Evolutionary conservation across 2,113 vertebrate species (phyloP), one percentile per base, ranked within the genome.

Genomic region (Sinocyclocheilus rhinocerous): DNA sequence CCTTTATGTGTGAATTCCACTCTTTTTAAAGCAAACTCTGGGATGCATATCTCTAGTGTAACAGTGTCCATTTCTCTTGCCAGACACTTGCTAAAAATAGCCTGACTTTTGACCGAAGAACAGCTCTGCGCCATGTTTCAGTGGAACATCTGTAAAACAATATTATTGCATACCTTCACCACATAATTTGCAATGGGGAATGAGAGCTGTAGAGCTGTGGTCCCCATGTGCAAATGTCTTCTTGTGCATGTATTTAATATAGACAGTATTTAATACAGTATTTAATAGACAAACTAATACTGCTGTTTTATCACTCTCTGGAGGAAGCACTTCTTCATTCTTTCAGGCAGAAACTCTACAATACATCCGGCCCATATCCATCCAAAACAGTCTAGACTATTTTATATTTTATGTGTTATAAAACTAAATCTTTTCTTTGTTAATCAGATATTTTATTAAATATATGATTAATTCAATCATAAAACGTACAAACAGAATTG

Each of bases 61-160:
- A 80, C 22, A 24, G 15, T 45, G 22, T 39, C 1, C 59, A 26
- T 81, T 48, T 48, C 11, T 48, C 45, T 48, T 12, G 10, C 45
- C 45, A 65, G 48, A 63, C n/a, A 45, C 15, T n/a, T 26, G 77
- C 77, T 61, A 20, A 61, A 59, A 65, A 65, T 15, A 80, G 55
- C 16, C 12, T 59, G 55, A 39, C 22, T 26, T 80, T 81, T 80
- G 78, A 63, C 36, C 20, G 7, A 45, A 52, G 73, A 29, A 29
- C 42, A 45, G 7, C 45, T 76, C n/a, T 52, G 72, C 22, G 29
- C 12, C 73, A n/a, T n/a, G n/a, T n/a, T n/a, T n/a, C n/a, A n/a
- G n/a, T n/a, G n/a, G n/a, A n/a, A n/a, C n/a, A 61, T 61, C 29
- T n/a, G 59, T 48, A 65, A 48, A 63, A 9, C 59, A 79, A 79